Evolutionary conservation across 2,888 invertebrate species (phyloP), one percentile per base, ranked within the genome.

Genomic region (Nomada ferruginata): DNA sequence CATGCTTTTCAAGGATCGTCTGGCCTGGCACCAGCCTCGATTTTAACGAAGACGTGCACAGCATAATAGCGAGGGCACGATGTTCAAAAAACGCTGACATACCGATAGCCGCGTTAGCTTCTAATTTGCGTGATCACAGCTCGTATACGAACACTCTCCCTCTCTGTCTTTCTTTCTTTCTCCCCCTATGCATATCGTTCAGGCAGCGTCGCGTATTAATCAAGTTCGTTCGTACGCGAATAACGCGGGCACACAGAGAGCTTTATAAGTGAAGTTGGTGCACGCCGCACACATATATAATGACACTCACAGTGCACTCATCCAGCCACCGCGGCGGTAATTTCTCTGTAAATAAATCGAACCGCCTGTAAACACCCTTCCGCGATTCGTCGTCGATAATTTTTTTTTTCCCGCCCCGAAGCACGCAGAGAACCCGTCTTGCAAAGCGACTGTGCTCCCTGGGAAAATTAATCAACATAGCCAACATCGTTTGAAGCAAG

Each of bases 51-150:
- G 44, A 29, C 55, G 77, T 73, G 77, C 77, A 13, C 52, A 23
- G 74, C 66, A 79, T 79, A 79, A 79, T 79, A 71, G 79, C 71
- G 20, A 60, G 44, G 26, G 47, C 44, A 60, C 11, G 55, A 47
- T 52, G 64, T 66, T 79, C 61, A 72, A 72, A 80, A 80, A 80
- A 72, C 79, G 79, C 79, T 80, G 79, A 80, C 79, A 68, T 63
- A 72, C 71, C 80, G 79, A 80, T 80, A 63, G 61, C 63, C 80
- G 61, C 52, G 80, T 80, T 80, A 63, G 63, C 80, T 68, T 80
- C 79, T 79, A 80, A 80, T 80, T 80, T 80, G 80, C 71, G 61
- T 79, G 66, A 80, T 68, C 80, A 55, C 64, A 53, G 57, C 23
- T 57, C 26, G 23, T 57, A 26, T 61, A 44, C 44, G 57, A 23